Percentiles rank a stretch among this genome's conserved stretches.
phyloP scores from a whole-genome alignment of 2,797 vertebrate genomes.

The Etheostoma perlongum region DNA sequence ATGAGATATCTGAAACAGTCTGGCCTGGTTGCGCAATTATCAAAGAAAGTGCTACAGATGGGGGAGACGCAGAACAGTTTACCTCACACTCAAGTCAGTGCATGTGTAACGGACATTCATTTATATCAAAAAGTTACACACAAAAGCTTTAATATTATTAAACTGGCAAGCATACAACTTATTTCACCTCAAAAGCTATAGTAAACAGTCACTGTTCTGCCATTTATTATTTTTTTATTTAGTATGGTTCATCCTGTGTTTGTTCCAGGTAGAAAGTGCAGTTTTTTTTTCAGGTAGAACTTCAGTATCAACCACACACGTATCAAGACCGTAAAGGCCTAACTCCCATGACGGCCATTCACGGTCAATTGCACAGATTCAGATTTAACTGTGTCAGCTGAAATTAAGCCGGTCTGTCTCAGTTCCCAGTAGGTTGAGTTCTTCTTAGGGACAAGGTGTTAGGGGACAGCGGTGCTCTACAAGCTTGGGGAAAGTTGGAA shows the following conservation, averaged over 20 bases:
- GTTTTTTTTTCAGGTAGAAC: background rate
- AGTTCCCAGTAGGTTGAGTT: constrained; percentile 8
- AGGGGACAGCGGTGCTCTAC: background rate
- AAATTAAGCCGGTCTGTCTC: constrained; percentile 35
- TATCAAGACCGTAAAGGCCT: background rate
- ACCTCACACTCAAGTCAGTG: too few relatives aligned
- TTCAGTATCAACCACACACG: background rate
- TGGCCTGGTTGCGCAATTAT: too few relatives aligned
- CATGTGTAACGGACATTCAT: too few relatives aligned
- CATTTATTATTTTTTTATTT: too few relatives aligned
- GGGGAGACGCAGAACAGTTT: too few relatives aligned
- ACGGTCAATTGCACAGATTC: constrained; percentile 15
- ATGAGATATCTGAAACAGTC: too few relatives aligned
- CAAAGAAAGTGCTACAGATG: too few relatives aligned
- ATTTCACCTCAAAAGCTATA: background rate
- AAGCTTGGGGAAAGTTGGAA: background rate
- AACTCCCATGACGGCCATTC: constrained; percentile 9
- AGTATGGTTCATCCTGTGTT: too few relatives aligned
- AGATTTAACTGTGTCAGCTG: constrained; percentile 2
- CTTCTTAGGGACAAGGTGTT: background rate
- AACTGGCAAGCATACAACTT: background rate
- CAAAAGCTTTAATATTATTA: background rate
- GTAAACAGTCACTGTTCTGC: background rate
- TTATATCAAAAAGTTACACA: too few relatives aligned
- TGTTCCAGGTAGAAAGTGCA: too few relatives aligned